Evolutionary conservation across 1,140 invertebrate genomes (phyloP).

Genomic region (Hydropsyche tenuis): DNA sequence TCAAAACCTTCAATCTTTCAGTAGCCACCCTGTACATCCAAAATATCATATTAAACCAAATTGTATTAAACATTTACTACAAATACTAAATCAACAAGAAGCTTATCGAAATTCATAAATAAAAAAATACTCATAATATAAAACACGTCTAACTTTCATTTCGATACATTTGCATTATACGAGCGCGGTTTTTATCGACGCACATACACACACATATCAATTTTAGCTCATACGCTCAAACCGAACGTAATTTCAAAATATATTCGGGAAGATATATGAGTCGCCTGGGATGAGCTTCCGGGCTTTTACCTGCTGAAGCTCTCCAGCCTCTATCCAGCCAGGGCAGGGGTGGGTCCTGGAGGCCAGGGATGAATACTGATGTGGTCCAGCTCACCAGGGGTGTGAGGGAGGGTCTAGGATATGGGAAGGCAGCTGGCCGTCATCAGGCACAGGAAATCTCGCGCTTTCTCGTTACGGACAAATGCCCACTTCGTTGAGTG

Average conservation of each 20-base stretch:
- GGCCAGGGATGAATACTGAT: conserved; percentile 37
- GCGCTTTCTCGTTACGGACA: background rate
- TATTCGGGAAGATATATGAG: conserved; percentile 35
- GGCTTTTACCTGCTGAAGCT: conserved; percentile 31
- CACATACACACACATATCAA: background rate
- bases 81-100: too few species aligned
- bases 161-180: too few species aligned
- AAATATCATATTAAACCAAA: too few species aligned
- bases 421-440: conserved; percentile 10
- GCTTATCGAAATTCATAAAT: too few species aligned
- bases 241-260: conserved; percentile 33
- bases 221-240: too few species aligned
- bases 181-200: too few species aligned
- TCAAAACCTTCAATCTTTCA: too few species aligned
- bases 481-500: too few species aligned
- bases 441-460: conserved; percentile 22
- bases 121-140: too few species aligned
- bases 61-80: too few species aligned
- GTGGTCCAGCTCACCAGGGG: background rate
- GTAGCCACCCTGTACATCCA: too few species aligned
- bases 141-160: too few species aligned
- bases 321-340: background rate
- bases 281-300: conserved; percentile 37
- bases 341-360: background rate
- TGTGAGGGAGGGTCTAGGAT: background rate